Base-by-base conservation (phyloP, 2,888 invertebrate species). In the Archaeoteleia sp. region DNA sequence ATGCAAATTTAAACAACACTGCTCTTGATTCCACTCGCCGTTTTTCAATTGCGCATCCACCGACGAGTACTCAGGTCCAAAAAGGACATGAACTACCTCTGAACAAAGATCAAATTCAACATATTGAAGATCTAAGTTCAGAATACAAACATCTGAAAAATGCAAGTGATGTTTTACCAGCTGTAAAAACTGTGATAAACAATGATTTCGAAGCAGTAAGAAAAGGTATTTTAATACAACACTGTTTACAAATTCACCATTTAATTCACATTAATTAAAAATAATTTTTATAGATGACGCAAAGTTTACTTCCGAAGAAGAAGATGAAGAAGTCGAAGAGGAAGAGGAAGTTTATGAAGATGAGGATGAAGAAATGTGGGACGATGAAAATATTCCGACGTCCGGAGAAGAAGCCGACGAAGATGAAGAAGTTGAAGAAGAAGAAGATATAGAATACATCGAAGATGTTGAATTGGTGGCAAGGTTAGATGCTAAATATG, bases 31-130 rank as follows among this genome's bases (percentile, higher is more conserved):
- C 87, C 57, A 78, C 85, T 1, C 77, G 87, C 71, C 82, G 87
- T 70, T 86, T 87, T 71, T 88, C 87, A 1, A 83, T 88, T 46
- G 81, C 87, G 12, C 81, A 86, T 32, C 87, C 87, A 14, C 82
- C 85, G 15, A 66, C 70, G 0, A 76, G 70, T 2, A 71, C 67
- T 43, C 67, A 66, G 72, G 72, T 61, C 30, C 65, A 29, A 27
- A 17, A 55, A 5, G 39, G 46, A 5, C 55, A 45, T 8, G 25
- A 49, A 29, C 23, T 46, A 3, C 6, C 34, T n/a, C 42, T 69
- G 8, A 51, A 61, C 10, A 46, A 62, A 14, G 55, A 72, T 39
- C 72, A 75, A 32, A 37, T 63, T 4, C 65, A 75, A 42, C 71
- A 58, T 23, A 75, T 78, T 10, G 71, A 79, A 53, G 77, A 77